Evolutionary conservation across 2,888 invertebrate genomes (phyloP).

Genomic region (Coremacera marginata): DNA sequence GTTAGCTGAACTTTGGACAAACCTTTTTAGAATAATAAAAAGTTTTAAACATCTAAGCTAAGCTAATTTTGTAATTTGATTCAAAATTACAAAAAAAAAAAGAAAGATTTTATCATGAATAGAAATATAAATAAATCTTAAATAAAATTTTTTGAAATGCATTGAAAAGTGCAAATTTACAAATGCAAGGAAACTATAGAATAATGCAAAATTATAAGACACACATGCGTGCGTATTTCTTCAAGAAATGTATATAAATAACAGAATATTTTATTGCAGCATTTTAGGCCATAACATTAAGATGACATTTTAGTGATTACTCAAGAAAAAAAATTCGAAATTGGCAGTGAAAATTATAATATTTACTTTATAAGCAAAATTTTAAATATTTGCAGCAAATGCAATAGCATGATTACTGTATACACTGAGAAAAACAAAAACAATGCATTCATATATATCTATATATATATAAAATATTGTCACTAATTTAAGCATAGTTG

Average conservation of each 20-base stretch:
- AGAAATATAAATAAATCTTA: constrained; percentile 15
- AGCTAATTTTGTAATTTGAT: too few species aligned
- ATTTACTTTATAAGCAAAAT: constrained; percentile 11
- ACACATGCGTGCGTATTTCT: not conserved
- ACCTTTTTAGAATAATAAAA: too few species aligned
- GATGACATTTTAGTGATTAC: not conserved
- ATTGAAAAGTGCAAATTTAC: too few species aligned
- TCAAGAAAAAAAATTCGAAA: constrained; percentile 10
- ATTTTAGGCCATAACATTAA: constrained; percentile 3
- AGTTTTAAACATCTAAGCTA: too few species aligned
- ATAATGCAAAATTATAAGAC: too few species aligned
- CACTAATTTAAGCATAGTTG: constrained; percentile 41
- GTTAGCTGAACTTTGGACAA: too few species aligned
- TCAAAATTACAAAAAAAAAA: constrained; percentile 7
- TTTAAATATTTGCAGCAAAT: constrained; percentile 10
- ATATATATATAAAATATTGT: constrained; percentile 5
- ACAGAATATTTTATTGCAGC: constrained; percentile 7
- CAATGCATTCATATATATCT: not conserved
- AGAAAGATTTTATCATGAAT: too few species aligned
- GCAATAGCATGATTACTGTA: not conserved
- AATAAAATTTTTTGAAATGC: not conserved
- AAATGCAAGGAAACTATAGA: too few species aligned
- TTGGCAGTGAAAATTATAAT: constrained; percentile 22
- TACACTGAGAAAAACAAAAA: constrained; percentile 12
- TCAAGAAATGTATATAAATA: not conserved